A percentile compares a stretch with the other conserved stretches of the same genome.
Conservation (phyloP, 2,888 invertebrate species). For the Calameuta idolon region DNA sequence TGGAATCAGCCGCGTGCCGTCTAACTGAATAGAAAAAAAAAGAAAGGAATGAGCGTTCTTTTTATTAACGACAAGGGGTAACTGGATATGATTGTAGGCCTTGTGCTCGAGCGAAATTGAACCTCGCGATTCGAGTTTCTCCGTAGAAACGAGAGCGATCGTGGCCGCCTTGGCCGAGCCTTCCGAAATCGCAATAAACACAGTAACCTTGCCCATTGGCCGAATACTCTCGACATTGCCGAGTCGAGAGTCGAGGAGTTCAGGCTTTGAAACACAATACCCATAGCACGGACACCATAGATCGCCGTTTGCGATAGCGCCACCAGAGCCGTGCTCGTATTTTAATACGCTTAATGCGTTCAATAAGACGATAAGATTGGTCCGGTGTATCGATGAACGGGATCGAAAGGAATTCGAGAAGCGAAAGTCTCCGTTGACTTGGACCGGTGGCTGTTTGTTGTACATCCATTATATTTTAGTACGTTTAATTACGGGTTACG, state of each 20-base stretch:
- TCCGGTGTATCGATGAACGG: slow-evolving; percentile 28
- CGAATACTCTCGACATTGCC: background rate
- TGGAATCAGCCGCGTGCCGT: background rate
- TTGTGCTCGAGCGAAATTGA: slow-evolving; percentile 4
- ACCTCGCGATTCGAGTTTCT: slow-evolving; percentile 20
- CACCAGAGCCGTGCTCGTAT: slow-evolving; percentile 26
- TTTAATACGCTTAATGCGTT: slow-evolving; percentile 47
- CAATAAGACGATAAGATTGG: slow-evolving; percentile 44
- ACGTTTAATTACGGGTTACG: slow-evolving; percentile 53
- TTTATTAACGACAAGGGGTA: slow-evolving; percentile 21
- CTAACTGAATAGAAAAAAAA: background rate
- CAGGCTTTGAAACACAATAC: slow-evolving; percentile 43
- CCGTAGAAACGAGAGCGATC: slow-evolving; percentile 41
- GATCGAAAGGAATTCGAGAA: background rate
- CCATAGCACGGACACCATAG: slow-evolving; percentile 20
- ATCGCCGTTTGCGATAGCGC: slow-evolving; percentile 19
- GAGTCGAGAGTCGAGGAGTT: slow-evolving; percentile 31
- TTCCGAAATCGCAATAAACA: slow-evolving; percentile 49
- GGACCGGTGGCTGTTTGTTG: slow-evolving; percentile 39
- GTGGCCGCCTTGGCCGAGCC: slow-evolving; percentile 18
- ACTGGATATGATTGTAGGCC: slow-evolving; percentile 30
- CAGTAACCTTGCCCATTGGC: slow-evolving; percentile 48
- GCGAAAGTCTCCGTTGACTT: slow-evolving; percentile 43
- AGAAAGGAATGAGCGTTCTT: background rate
- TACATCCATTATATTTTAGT: slow-evolving; percentile 52